These are phyloP conservation scores for Drosophila crucigera DNA, from an alignment of 2,888 invertebrate genomes.

Conservation along the genomic window DNA sequence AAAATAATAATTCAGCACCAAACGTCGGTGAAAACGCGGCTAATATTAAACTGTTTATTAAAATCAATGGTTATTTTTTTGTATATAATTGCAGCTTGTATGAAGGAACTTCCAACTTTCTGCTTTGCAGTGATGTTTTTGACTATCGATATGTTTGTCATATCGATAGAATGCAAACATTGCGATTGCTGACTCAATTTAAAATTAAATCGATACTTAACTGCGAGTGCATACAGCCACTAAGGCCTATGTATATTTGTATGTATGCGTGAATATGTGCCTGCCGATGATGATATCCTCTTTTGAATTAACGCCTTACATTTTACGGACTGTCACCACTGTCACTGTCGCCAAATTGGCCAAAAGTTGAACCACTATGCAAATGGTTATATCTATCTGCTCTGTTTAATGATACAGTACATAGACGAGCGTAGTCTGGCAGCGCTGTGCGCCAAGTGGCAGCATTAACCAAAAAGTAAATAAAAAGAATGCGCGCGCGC, in stretches of 20 bases:
- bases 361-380: not conserved
- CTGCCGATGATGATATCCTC: not conserved
- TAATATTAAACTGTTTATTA: slow-evolving; percentile 39
- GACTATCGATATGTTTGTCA: slow-evolving; percentile 15
- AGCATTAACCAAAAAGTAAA: not conserved
- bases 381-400: not conserved
- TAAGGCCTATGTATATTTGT: not conserved
- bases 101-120: slow-evolving; percentile 4
- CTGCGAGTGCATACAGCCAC: not conserved
- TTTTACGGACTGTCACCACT: not conserved
- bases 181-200: not conserved
- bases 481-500: not conserved
- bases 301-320: not conserved
- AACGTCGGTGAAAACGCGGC: slow-evolving; percentile 48
- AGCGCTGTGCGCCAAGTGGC: slow-evolving; percentile 12
- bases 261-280: not conserved
- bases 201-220: slow-evolving; percentile 10
- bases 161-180: slow-evolving; percentile 1
- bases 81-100: slow-evolving; percentile 40
- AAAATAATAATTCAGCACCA: slow-evolving; percentile 48
- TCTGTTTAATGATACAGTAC: not conserved
- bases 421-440: slow-evolving; percentile 4
- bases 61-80: slow-evolving; percentile 32
- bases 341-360: not conserved
- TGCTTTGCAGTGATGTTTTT: slow-evolving; percentile 14